phyloP scores from a whole-genome alignment of 2,113 vertebrate species.

The Corythaeola cristata region DNA sequence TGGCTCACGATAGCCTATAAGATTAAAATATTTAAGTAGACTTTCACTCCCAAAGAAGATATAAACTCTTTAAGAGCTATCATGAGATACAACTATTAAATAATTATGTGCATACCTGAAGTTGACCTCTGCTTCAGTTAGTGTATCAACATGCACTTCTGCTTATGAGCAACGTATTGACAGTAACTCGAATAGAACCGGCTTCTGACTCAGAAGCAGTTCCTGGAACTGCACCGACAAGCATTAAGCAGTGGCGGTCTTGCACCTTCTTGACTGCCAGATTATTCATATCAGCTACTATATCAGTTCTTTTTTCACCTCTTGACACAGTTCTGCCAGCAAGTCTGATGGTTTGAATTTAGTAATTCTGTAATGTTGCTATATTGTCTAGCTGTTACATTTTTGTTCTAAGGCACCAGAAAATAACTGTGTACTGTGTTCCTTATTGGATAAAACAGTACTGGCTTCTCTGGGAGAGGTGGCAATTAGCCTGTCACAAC shows the following conservation, averaged over 20 bases:
- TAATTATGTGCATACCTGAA: not conserved
- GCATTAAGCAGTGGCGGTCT: not conserved
- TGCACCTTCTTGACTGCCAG: not conserved
- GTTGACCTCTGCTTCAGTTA: not conserved
- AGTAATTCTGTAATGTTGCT: not conserved
- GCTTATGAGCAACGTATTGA: not conserved
- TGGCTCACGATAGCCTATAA: fast-evolving
- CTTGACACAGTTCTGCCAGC: not conserved
- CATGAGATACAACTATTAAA: not conserved
- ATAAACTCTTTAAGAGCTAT: not conserved
- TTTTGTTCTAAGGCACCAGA: not conserved
- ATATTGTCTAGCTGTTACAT: not conserved
- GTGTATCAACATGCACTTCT: not conserved
- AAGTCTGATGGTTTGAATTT: not conserved
- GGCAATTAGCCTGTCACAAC: not conserved
- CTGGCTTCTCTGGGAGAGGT: not conserved
- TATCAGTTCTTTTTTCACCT: not conserved
- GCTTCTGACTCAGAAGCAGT: not conserved
- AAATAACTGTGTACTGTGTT: not conserved
- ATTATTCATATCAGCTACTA: not conserved
- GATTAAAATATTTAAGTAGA: not conserved
- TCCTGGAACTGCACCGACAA: not conserved
- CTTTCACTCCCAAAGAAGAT: not conserved
- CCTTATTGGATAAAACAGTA: not conserved
- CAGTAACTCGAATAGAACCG: not conserved